Conservation (phyloP, 2,113 vertebrate species). For the Oncorhynchus masou region DNA sequence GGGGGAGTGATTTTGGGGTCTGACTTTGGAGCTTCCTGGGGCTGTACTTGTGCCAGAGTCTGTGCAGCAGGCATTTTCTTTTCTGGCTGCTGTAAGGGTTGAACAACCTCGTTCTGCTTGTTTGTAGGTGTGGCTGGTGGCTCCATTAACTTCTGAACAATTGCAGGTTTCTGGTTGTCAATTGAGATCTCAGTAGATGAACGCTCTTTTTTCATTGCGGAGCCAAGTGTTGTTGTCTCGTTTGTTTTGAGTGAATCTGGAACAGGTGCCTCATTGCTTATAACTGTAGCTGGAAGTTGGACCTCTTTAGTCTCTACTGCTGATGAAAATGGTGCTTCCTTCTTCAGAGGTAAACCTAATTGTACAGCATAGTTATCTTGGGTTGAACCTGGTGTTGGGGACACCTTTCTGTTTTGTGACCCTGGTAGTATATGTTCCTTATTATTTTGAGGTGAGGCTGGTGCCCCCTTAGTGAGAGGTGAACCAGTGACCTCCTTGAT, state of each 20-base stretch:
- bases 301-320: too few species aligned
- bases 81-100: constrained; percentile 45
- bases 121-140: background rate
- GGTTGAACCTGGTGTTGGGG: too few species aligned
- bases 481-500: too few species aligned
- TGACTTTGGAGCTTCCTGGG: constrained; percentile 44
- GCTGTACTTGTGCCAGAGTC: constrained; percentile 22
- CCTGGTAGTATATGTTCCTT: background rate
- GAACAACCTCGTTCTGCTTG: constrained; percentile 49
- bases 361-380: background rate
- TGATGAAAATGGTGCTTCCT: background rate
- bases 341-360: background rate
- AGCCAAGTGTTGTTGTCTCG: too few species aligned
- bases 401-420: too few species aligned
- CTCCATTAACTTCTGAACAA: constrained; percentile 17
- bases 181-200: too few species aligned
- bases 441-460: background rate
- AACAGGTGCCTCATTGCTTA: too few species aligned
- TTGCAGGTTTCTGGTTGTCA: constrained; percentile 33
- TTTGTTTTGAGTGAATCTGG: too few species aligned
- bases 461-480: too few species aligned
- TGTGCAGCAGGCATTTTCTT: constrained; percentile 59
- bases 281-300: too few species aligned
- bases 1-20: constrained; percentile 55
- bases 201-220: too few species aligned